These are phyloP conservation scores for Chaetorhynchus papuensis DNA, from an alignment of 2,113 vertebrate genomes.

Conservation along the genomic window DNA sequence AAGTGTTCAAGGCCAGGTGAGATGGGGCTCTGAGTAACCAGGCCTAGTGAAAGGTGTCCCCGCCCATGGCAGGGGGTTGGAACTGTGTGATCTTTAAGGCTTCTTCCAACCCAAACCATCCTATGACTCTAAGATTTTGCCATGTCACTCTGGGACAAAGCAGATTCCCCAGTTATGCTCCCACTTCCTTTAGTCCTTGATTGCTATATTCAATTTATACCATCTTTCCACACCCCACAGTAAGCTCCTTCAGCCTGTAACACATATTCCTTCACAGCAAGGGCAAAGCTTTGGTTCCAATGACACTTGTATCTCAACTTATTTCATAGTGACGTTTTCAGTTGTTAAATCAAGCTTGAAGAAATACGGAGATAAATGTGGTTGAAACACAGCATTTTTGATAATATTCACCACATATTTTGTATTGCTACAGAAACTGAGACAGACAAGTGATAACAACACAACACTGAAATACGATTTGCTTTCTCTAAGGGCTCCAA, in stretches of 20 bases:
- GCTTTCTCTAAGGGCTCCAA: background rate
- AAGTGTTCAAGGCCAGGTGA: background rate
- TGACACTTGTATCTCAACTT: background rate
- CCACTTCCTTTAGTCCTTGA: background rate
- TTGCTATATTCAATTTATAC: background rate
- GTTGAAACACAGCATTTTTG: background rate
- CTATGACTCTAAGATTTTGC: background rate
- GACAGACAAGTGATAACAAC: background rate
- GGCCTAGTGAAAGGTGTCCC: background rate
- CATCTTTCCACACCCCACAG: background rate
- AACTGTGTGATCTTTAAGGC: background rate
- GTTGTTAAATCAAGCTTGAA: background rate
- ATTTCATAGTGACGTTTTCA: background rate
- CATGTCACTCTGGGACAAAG: background rate
- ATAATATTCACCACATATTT: background rate
- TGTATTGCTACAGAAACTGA: background rate
- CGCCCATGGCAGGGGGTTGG: rapidly evolving
- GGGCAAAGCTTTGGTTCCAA: background rate
- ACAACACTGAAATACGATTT: background rate
- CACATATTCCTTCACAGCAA: background rate
- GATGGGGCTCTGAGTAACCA: background rate
- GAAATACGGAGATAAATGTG: background rate
- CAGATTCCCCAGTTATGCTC: background rate
- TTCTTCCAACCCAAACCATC: background rate
- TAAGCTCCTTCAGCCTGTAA: background rate